These are phyloP conservation scores for Cherax quadricarinatus DNA, from an alignment of 1,140 invertebrate species.

Conservation along the genomic window DNA sequence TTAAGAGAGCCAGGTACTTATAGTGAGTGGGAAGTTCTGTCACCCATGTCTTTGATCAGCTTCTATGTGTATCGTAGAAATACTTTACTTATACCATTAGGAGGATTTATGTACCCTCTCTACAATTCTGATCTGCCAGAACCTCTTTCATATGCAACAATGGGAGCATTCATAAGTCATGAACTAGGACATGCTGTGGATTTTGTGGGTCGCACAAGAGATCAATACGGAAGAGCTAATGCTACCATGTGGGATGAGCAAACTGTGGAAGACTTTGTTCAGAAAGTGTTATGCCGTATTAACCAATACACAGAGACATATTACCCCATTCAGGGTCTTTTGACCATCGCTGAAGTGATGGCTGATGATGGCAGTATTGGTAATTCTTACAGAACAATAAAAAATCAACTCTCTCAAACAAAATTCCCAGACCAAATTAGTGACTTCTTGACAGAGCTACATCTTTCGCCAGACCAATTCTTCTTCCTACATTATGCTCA, in stretches of 20 bases:
- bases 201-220: constrained; percentile 36
- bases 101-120: constrained; percentile 52
- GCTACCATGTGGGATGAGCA: constrained; percentile 32
- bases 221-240: constrained; percentile 30
- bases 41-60: constrained; percentile 42
- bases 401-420: background rate
- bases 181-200: constrained; percentile 47
- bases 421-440: constrained; percentile 1
- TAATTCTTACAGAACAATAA: constrained; percentile 22
- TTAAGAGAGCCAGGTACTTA: constrained; percentile 24
- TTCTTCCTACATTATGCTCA: constrained; percentile 58
- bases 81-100: constrained; percentile 41
- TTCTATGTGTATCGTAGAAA: constrained; percentile 56
- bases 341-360: constrained; percentile 52
- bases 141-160: constrained; percentile 35
- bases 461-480: constrained; percentile 45
- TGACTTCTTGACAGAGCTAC: constrained; percentile 3
- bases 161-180: constrained; percentile 51
- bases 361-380: constrained; percentile 50
- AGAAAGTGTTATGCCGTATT: constrained; percentile 43
- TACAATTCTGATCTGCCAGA: constrained; percentile 29
- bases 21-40: constrained; percentile 47
- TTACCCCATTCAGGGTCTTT: constrained; percentile 27
- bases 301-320: constrained; percentile 29
- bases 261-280: constrained; percentile 19